Evolutionary conservation across 2,797 vertebrate species (phyloP), one percentile per base, ranked within the genome.

Genomic region (Macroramphosus scolopax): DNA sequence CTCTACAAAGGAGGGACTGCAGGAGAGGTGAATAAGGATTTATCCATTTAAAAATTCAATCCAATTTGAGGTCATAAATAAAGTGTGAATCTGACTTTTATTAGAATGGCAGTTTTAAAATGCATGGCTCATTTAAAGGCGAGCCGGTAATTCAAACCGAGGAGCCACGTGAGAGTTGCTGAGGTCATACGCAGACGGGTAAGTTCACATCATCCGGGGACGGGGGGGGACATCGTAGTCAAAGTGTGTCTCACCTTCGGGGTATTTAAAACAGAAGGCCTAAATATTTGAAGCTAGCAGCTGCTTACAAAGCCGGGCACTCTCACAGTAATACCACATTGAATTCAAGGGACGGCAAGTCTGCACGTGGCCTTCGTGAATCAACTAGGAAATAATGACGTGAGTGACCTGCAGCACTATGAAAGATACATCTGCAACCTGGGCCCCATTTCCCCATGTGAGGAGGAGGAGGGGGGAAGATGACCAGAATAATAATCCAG

Each of bases 281-380:
- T 55, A 20, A 66, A 40, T 65, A 69, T 55, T 51, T 49, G 7
- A 64, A 33, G 17, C 53, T 8, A 14, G 10, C 6, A 15, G 33
- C 47, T 52, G 18, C 30, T 24, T 33, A 10, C 6, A 25, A 33
- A 44, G 26, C 32, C 20, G 6, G 3, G 3, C 38, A 46, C 39
- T 16, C 28, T 28, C 11, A 65, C 38, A 24, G 30, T 12, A 11
- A 11, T 12, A 0, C 13, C 0, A 33, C 8, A 49, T 52, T 43
- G n/a, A 41, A 30, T 33, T 45, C 17, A 24, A 20, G 31, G 8
- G 34, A 35, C 34, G 20, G 20, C 3, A 22, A 3, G 20, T 28
- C 8, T 29, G 25, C 17, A 36, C 2, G 13, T 41, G 29, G 54
- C 9, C 35, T 16, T 11, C 5, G 17, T 17, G 11, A 39, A 24